Conservation (phyloP, 1,140 invertebrate species). For the Babylonia areolata region DNA sequence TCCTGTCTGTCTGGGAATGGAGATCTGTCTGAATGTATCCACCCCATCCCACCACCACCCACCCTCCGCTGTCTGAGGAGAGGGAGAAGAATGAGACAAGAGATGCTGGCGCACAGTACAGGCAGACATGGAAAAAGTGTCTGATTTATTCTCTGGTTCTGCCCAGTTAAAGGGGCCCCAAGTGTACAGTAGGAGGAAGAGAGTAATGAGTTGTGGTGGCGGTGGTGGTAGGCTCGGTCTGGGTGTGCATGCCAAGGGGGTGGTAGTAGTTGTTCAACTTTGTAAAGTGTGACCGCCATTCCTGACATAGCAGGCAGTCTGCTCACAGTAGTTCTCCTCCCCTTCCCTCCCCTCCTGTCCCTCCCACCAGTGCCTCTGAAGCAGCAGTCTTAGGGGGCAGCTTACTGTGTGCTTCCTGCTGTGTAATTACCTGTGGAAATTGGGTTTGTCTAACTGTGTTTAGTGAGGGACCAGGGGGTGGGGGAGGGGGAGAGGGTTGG, state of each 20-base stretch:
- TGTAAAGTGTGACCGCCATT: constrained; percentile 2
- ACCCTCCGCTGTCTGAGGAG: no score
- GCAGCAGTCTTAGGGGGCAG: background rate
- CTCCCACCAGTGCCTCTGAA: no score
- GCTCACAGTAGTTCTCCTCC: background rate
- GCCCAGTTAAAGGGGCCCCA: background rate
- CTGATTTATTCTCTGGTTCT: background rate
- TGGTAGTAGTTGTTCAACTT: constrained; percentile 2
- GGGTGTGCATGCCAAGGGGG: background rate
- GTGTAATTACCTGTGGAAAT: constrained; percentile 1
- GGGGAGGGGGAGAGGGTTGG: no score
- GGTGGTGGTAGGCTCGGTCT: background rate
- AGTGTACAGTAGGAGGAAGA: background rate
- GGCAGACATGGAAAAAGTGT: no score
- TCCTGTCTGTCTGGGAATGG: no score
- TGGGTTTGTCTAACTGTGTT: constrained; percentile 3
- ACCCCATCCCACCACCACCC: no score
- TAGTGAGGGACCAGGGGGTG: no score
- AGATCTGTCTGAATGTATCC: no score
- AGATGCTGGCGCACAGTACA: no score
- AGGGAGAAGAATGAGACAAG: no score
- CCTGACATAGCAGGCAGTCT: background rate
- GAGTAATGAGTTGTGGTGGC: background rate
- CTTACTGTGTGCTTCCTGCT: background rate
- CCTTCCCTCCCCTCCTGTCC: background rate